phyloP scores from a whole-genome alignment of 1,140 invertebrate species.

The Musca vetustissima region DNA sequence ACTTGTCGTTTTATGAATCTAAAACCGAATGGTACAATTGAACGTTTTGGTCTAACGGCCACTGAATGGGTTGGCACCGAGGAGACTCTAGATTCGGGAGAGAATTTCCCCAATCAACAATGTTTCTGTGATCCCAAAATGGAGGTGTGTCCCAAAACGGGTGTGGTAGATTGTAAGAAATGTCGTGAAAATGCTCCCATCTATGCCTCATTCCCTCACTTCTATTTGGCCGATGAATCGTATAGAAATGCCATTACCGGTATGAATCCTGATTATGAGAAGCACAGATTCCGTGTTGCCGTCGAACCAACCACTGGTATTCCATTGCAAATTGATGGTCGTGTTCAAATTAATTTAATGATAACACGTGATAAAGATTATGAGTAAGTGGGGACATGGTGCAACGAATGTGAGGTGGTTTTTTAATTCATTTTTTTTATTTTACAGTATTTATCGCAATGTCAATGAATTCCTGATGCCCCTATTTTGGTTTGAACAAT shows the following conservation, averaged over 20 bases:
- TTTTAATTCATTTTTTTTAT: background rate
- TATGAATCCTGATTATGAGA: conserved; percentile 66
- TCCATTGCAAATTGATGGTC: conserved; percentile 67
- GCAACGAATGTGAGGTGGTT: background rate
- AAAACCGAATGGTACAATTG: conserved; percentile 36
- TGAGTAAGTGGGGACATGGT: conserved; percentile 57
- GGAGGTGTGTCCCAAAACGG: conserved; percentile 57
- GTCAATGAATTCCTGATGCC: conserved; percentile 63
- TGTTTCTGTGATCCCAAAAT: conserved; percentile 60
- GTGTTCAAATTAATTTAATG: conserved; percentile 74
- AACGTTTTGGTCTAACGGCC: conserved; percentile 60
- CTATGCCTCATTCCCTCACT: conserved; percentile 84
- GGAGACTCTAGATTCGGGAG: conserved; percentile 69
- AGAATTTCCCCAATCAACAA: conserved; percentile 61
- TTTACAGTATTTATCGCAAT: conserved; percentile 59
- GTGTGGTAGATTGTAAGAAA: conserved; percentile 68
- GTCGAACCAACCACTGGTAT: conserved; percentile 74
- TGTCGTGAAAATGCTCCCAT: conserved; percentile 76
- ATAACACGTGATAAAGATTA: conserved; percentile 61
- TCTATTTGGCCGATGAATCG: conserved; percentile 74
- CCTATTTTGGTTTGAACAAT: conserved; percentile 75
- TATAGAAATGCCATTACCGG: conserved; percentile 68
- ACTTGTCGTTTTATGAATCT: conserved; percentile 65
- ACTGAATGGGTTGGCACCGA: conserved; percentile 63
- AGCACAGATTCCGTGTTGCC: conserved; percentile 70